Evolutionary conservation across 2,797 vertebrate species (phyloP).

Genomic region (Poeciliopsis infans): DNA sequence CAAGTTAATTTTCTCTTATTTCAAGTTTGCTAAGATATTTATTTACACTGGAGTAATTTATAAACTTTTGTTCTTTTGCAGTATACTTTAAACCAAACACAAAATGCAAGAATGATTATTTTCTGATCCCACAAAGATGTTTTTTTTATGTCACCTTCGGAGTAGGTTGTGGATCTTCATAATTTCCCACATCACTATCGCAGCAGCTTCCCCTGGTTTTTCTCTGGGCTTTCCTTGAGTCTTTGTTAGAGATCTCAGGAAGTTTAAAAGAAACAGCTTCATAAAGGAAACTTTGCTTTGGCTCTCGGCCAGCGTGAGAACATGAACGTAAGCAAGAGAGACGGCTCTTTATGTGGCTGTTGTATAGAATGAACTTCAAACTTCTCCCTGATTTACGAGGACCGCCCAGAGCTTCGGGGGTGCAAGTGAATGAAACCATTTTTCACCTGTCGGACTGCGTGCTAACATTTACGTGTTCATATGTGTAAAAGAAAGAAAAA

Average conservation of each 20-base stretch:
- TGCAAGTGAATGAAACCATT: constrained; percentile 67
- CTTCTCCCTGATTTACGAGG: constrained; percentile 63
- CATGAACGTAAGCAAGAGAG: constrained; percentile 51
- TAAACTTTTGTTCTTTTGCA: too few relatives aligned
- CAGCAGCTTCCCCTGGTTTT: constrained; percentile 25
- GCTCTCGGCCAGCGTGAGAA: constrained; percentile 51
- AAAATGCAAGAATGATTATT: not conserved
- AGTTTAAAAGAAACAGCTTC: constrained; percentile 50
- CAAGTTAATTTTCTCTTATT: too few relatives aligned
- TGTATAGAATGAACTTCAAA: constrained; percentile 64
- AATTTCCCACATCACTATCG: constrained; percentile 30
- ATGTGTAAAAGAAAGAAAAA: constrained; percentile 15
- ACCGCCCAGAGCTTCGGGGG: constrained; percentile 46
- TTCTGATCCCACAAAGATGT: not conserved
- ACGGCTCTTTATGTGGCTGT: constrained; percentile 56
- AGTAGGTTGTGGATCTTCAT: not conserved
- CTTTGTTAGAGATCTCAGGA: constrained; percentile 45
- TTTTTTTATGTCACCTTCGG: not conserved
- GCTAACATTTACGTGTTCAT: constrained; percentile 13
- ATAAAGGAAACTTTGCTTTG: constrained; percentile 58
- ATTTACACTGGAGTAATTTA: too few relatives aligned
- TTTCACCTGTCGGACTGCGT: constrained; percentile 48
- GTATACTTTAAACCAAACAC: not conserved
- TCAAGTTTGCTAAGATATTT: too few relatives aligned
- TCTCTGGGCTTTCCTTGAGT: constrained; percentile 27